Evolutionary conservation across 2,113 vertebrate species (phyloP), one percentile per base, ranked within the genome.

Genomic region (Arothron firmamentum): DNA sequence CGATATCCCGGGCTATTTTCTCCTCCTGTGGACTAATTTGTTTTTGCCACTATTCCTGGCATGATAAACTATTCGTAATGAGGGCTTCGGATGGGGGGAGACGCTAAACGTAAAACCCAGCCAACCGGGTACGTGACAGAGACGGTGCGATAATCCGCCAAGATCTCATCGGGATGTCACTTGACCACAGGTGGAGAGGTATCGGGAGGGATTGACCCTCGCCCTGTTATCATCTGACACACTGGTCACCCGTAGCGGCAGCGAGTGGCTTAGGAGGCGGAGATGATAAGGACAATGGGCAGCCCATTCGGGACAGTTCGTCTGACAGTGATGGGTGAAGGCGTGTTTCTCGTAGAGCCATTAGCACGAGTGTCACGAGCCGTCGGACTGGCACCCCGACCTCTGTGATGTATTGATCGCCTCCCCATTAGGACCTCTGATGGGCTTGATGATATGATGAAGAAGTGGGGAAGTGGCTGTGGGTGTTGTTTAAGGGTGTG

Each of bases 1-100:
- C 87, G 79, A 90, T 90, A 86, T 79, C 81, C 53, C 62, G 18
- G 20, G 79, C 82, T 79, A 81, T 80, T 78, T 85, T 78, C 81
- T 78, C 60, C 75, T 82, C 68, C 72, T 34, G 68, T 82, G 76
- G 79, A 80, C 84, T 87, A 75, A 85, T 89, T 87, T 86, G 86
- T 87, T 88, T 87, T 87, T 80, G 72, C 80, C 78, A 75, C 79
- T 78, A 74, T 81, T 85, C 77, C 79, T 85, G 85, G 83, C 84
- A 83, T 80, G 83, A 85, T 85, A 80, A 87, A 87, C 78, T 56
- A 74, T 58, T 68, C 59, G 77, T 85, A 86, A 84, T 78, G 78
- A 85, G 71, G 72, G 80, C 67, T 79, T 66, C 67, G 80, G 68
- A 65, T 8, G 21, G 70, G 65, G 34, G 71, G 63, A 68, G 57